Evolutionary conservation across 2,888 invertebrate species (phyloP).

Genomic region (Colostygia pectinataria): DNA sequence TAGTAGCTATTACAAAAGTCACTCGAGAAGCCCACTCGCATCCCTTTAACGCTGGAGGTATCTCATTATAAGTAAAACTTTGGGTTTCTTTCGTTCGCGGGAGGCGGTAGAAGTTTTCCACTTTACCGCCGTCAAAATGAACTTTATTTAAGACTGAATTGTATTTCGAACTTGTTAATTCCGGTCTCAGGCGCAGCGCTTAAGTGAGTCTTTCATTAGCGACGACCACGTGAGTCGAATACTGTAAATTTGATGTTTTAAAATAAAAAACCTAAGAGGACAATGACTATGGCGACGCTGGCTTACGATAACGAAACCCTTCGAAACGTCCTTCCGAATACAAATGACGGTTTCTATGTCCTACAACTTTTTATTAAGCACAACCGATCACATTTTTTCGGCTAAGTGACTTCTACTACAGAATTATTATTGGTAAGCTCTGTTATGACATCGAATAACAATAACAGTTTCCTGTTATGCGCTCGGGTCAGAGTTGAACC

Average conservation of each 20-base stretch:
- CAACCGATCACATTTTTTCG: slow-evolving; percentile 44
- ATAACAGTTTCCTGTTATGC: slow-evolving; percentile 36
- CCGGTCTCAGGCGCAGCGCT: slow-evolving; percentile 69
- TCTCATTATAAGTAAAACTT: slow-evolving; percentile 68
- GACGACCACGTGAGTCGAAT: slow-evolving; percentile 74
- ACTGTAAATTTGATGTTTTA: slow-evolving; percentile 53
- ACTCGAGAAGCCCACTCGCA: slow-evolving; percentile 39
- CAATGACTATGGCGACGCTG: slow-evolving; percentile 44
- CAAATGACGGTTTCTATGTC: slow-evolving; percentile 44
- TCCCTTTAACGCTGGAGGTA: slow-evolving; percentile 51
- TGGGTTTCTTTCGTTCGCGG: slow-evolving; percentile 55
- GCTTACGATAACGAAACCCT: slow-evolving; percentile 52
- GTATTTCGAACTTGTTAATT: slow-evolving; percentile 80
- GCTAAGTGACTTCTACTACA: slow-evolving; percentile 39
- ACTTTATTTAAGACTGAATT: slow-evolving; percentile 76
- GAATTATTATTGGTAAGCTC: slow-evolving; percentile 33
- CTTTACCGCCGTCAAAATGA: slow-evolving; percentile 74
- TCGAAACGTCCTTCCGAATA: slow-evolving; percentile 50
- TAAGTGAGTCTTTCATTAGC: slow-evolving; percentile 81
- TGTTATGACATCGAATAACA: slow-evolving; percentile 40
- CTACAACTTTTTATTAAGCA: slow-evolving; percentile 46
- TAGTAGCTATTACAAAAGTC: slow-evolving; percentile 40
- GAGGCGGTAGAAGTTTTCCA: slow-evolving; percentile 70
- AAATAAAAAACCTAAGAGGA: slow-evolving; percentile 55
- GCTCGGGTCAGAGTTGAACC: slow-evolving; percentile 27